Evolutionary conservation across 2,888 invertebrate species (phyloP).

Genomic region (Achlya flavicornis): DNA sequence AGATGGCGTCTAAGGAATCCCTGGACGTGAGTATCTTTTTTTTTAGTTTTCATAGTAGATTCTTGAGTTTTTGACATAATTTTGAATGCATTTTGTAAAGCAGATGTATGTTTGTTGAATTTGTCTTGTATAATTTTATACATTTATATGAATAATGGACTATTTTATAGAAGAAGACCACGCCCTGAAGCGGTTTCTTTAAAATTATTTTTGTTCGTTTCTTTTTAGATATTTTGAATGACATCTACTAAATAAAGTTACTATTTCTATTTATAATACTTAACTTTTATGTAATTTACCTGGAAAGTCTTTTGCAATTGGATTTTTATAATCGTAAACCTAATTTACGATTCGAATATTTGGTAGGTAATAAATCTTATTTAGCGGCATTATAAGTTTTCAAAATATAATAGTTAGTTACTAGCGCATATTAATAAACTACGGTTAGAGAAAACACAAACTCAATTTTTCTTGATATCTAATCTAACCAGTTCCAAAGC

Average conservation of each 20-base stretch:
- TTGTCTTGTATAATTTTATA: constrained; percentile 5
- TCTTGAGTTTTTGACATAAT: constrained; percentile 17
- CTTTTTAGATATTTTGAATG: constrained; percentile 30
- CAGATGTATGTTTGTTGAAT: constrained; percentile 15
- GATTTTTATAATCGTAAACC: background rate
- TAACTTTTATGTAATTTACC: background rate
- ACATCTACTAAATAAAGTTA: constrained; percentile 15
- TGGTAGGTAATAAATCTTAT: background rate
- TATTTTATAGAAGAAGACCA: constrained; percentile 48
- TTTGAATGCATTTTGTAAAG: constrained; percentile 13
- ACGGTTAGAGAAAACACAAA: background rate
- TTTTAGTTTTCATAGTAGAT: constrained; percentile 34
- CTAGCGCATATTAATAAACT: too few species aligned
- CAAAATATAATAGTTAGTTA: background rate
- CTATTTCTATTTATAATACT: background rate
- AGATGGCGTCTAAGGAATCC: constrained; percentile 83
- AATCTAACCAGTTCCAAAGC: too few species aligned
- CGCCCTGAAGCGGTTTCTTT: constrained; percentile 52
- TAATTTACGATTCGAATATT: background rate
- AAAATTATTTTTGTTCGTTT: constrained; percentile 26
- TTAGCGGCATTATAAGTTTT: background rate
- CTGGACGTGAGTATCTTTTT: constrained; percentile 75
- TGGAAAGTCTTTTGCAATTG: background rate
- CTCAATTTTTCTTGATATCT: too few species aligned
- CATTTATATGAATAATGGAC: constrained; percentile 16